phyloP scores from a whole-genome alignment of 2,113 vertebrate species.

The Caracal caracal region DNA sequence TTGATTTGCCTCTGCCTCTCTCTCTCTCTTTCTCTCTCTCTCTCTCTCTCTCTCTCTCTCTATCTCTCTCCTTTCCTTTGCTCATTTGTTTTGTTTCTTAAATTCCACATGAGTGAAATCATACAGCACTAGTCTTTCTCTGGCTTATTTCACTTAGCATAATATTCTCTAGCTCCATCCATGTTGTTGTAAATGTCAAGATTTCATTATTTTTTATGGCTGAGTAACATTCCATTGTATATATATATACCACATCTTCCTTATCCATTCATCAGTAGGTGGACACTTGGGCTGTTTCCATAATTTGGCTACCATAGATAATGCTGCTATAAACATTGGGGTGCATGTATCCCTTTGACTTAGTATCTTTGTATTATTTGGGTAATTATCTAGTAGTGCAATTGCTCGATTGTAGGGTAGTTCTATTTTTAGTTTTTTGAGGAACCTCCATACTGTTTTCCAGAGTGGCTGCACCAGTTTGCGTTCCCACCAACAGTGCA shows the following conservation, averaged over 20 bases:
- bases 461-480: neutral
- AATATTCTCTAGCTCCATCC: neutral
- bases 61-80: too few relatives aligned
- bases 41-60: too few relatives aligned
- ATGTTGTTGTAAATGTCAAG: neutral
- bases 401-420: neutral
- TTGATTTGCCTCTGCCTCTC: neutral
- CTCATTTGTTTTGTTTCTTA: too few relatives aligned
- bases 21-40: too few relatives aligned
- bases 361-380: neutral
- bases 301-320: neutral
- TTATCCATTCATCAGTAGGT: neutral
- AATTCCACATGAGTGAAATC: too few relatives aligned
- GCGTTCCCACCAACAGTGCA: neutral
- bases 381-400: neutral
- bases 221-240: neutral
- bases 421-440: neutral
- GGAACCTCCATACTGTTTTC: neutral
- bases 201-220: neutral
- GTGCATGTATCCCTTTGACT: neutral
- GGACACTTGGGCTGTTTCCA: neutral
- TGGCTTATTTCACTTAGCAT: neutral
- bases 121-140: neutral
- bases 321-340: neutral
- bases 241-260: neutral